Conservation (phyloP, 2,888 invertebrate genomes). For the Amiota communis region DNA sequence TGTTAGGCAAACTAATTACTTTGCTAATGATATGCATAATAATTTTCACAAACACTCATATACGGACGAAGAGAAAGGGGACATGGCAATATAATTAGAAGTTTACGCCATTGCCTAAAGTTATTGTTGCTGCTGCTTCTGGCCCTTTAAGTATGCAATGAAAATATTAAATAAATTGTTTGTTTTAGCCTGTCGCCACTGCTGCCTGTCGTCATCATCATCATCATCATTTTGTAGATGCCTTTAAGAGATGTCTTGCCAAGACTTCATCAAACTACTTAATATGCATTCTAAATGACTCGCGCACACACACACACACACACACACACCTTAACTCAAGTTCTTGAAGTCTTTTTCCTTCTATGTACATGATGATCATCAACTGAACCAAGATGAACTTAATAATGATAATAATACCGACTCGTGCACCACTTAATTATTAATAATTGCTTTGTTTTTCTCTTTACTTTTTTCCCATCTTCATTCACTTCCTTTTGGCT, state of each 20-base stretch:
- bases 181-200: constrained; percentile 30
- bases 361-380: not conserved
- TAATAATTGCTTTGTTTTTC: constrained; percentile 47
- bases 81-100: constrained; percentile 31
- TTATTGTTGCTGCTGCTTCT: constrained; percentile 13
- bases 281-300: constrained; percentile 54
- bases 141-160: constrained; percentile 27
- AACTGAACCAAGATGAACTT: not conserved
- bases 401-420: constrained; percentile 5
- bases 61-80: not conserved
- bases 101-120: constrained; percentile 29
- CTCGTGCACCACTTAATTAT: constrained; percentile 48
- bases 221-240: no score
- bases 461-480: constrained; percentile 6
- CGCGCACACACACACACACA: constrained; percentile 23
- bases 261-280: constrained; percentile 32
- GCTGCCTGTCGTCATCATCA: not conserved
- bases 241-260: no score
- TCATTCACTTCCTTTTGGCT: constrained; percentile 5
- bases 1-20: constrained; percentile 49
- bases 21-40: constrained; percentile 62
- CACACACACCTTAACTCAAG: not conserved
- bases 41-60: constrained; percentile 49
- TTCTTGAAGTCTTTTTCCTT: no score
- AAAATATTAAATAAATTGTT: constrained; percentile 45